phyloP scores from a whole-genome alignment of 2,113 vertebrate species.

The Mormyrus iriodes region DNA sequence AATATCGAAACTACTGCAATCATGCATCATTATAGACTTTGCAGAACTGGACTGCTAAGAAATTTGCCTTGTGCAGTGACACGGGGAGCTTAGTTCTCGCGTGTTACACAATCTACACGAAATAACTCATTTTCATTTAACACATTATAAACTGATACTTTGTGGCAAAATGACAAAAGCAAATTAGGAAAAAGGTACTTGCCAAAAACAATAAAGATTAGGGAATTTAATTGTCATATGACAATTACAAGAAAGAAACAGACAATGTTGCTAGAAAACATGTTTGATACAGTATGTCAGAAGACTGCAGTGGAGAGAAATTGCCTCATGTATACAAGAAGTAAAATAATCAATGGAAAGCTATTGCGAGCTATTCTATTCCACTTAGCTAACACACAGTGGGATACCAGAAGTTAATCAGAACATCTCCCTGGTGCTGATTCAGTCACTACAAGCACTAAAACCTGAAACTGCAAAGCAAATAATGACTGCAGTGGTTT shows the following conservation, averaged over 20 bases:
- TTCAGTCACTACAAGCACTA: neutral
- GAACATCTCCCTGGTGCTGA: conserved; percentile 1
- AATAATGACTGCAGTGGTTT: neutral
- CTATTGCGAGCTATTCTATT: neutral
- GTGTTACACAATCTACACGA: neutral
- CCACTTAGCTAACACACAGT: neutral
- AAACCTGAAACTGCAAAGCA: neutral
- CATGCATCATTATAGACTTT: neutral
- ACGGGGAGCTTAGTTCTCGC: neutral
- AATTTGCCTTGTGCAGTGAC: neutral
- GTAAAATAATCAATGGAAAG: neutral
- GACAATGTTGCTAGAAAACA: neutral
- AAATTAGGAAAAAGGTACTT: neutral
- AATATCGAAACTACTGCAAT: neutral
- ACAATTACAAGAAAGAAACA: neutral
- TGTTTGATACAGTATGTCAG: neutral
- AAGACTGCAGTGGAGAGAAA: neutral
- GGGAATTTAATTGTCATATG: neutral
- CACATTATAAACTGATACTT: neutral
- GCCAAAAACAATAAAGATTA: neutral
- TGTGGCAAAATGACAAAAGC: neutral
- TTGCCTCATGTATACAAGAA: neutral
- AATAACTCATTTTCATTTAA: neutral
- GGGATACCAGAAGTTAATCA: neutral
- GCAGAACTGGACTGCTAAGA: neutral